These are phyloP conservation scores for Leptopilina syphax DNA, from an alignment of 2,888 invertebrate genomes.

Conservation along the genomic window DNA sequence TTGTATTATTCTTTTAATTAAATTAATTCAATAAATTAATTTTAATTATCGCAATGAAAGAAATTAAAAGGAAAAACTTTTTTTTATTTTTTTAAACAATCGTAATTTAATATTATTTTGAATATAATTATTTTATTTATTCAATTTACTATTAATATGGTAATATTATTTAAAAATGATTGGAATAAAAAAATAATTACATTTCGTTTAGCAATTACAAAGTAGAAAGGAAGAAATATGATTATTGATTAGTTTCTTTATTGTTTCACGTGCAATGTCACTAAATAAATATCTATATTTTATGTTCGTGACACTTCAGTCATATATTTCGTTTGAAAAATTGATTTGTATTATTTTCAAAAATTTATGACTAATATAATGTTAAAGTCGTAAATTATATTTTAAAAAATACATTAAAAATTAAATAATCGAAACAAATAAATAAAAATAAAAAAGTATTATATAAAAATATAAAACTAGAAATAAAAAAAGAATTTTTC, in stretches of 20 bases:
- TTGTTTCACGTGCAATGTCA: slow-evolving; percentile 23
- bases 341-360: slow-evolving; percentile 18
- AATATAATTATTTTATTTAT: no score
- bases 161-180: background rate
- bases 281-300: slow-evolving; percentile 23
- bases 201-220: background rate
- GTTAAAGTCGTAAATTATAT: slow-evolving; percentile 22
- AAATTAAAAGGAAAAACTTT: no score
- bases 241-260: slow-evolving; percentile 14
- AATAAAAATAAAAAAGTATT: background rate
- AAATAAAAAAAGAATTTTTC: background rate
- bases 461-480: background rate
- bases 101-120: no score
- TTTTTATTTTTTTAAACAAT: no score
- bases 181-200: background rate
- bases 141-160: no score
- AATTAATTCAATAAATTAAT: no score
- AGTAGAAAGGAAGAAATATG: background rate
- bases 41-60: no score
- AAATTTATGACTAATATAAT: slow-evolving; percentile 16
- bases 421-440: background rate
- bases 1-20: no score
- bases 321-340: slow-evolving; percentile 24
- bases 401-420: background rate
- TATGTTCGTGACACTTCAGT: slow-evolving; percentile 6